Percentiles rank a stretch among this genome's conserved stretches.
These are phyloP conservation scores for Salminus brasiliensis DNA, from an alignment of 2,113 vertebrate genomes.

Conservation along the genomic window DNA sequence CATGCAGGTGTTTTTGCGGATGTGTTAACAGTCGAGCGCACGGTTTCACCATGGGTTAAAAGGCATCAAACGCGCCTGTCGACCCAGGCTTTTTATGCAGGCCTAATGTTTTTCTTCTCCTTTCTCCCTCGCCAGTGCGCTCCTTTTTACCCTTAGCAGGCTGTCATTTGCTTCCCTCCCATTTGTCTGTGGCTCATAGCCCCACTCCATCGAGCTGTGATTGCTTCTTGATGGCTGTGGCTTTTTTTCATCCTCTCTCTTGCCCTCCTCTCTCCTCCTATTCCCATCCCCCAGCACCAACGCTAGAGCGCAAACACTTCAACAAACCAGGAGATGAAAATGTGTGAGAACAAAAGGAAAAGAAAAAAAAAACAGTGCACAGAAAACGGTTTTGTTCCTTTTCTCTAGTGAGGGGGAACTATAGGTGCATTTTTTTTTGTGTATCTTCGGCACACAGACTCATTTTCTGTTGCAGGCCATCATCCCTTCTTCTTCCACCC, in stretches of 20 bases:
- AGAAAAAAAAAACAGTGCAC: constrained; percentile 19
- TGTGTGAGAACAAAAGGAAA: constrained; percentile 40
- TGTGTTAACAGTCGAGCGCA: constrained; percentile 27
- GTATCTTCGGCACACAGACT: constrained; percentile 21
- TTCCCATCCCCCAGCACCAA: constrained; percentile 40
- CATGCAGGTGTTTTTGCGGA: constrained; percentile 31
- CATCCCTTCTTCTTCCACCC: background rate
- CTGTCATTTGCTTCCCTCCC: constrained; percentile 60
- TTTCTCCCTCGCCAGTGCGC: constrained; percentile 30
- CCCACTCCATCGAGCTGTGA: constrained; percentile 63
- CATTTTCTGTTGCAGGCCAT: constrained; percentile 4
- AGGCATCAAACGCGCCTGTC: constrained; percentile 41
- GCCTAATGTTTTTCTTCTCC: constrained; percentile 48
- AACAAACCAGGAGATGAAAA: constrained; percentile 57
- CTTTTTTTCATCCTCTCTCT: constrained; percentile 44
- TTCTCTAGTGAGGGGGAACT: constrained; percentile 27
- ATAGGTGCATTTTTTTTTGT: constrained; percentile 14
- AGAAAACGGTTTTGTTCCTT: constrained; percentile 37
- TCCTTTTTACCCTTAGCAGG: constrained; percentile 35
- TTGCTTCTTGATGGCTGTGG: constrained; percentile 74
- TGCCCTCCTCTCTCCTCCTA: constrained; percentile 25
- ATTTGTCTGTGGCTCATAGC: constrained; percentile 62
- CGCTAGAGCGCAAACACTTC: constrained; percentile 63
- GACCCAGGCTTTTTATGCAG: constrained; percentile 40
- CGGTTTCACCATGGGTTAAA: constrained; percentile 23